Percentiles rank a stretch among this genome's conserved stretches.
Evolutionary conservation across 2,113 vertebrate species (phyloP).

Genomic region (Vicugna pacos): DNA sequence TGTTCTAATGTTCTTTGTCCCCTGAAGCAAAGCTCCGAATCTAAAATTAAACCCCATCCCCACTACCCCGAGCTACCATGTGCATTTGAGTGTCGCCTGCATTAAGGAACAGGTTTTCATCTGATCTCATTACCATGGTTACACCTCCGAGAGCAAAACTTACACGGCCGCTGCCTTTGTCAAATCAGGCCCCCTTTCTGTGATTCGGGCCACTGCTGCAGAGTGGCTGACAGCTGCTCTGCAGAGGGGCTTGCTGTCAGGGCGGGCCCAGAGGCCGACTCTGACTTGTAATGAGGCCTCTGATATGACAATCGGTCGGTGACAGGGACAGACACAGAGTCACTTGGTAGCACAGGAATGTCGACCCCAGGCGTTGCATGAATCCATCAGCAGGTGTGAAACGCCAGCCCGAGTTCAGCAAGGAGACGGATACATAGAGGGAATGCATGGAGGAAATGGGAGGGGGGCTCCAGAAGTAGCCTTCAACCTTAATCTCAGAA

Average conservation of each 20-base stretch:
- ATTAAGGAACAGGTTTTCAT: conserved; percentile 19
- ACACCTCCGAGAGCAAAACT: conserved; percentile 62
- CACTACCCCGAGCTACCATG: not conserved
- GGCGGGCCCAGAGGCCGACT: not conserved
- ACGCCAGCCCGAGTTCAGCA: not conserved
- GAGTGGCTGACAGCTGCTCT: not conserved
- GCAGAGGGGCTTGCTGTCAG: not conserved
- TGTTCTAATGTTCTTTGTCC: not conserved
- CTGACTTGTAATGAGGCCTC: not conserved
- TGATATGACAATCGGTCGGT: too few relatives aligned
- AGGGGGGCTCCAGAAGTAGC: not conserved
- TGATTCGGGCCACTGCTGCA: not conserved
- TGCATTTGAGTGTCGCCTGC: not conserved
- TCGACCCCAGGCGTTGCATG: rapidly evolving
- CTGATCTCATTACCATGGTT: conserved; percentile 78
- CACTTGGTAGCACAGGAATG: rapidly evolving
- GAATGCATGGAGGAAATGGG: not conserved
- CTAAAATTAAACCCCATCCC: conserved; percentile 56
- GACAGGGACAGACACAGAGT: not conserved
- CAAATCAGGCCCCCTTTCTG: not conserved
- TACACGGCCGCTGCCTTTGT: not conserved
- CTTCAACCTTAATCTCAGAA: not conserved
- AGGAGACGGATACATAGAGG: not conserved
- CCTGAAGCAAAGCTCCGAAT: not conserved
- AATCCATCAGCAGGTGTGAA: too few relatives aligned